phyloP scores from a whole-genome alignment of 2,113 vertebrate species.

The Megaceryle maxima region DNA sequence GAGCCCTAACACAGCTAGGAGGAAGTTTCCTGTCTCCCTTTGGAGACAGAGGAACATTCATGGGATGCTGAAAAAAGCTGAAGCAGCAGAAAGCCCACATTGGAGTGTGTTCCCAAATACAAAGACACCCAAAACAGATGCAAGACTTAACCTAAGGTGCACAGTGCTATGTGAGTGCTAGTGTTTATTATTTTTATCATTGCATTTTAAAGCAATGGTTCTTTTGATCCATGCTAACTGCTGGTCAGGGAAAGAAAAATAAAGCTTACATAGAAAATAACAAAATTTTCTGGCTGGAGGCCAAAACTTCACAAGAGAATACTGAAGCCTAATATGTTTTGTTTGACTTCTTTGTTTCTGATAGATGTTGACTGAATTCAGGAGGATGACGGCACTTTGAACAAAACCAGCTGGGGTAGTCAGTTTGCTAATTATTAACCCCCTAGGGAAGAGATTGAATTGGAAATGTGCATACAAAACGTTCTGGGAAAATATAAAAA shows the following conservation, averaged over 20 bases:
- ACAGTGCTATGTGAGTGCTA: not conserved
- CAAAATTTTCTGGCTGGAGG: constrained; percentile 30
- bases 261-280: constrained; percentile 46
- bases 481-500: not conserved
- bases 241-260: constrained; percentile 35
- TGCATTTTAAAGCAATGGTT: constrained; percentile 11
- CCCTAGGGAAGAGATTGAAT: constrained; percentile 10
- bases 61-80: not conserved
- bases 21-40: not conserved
- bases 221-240: constrained; percentile 24
- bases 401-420: constrained; percentile 40
- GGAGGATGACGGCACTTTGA: constrained; percentile 48
- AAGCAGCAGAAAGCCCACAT: not conserved
- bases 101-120: not conserved
- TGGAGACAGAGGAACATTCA: not conserved
- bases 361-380: constrained; percentile 56
- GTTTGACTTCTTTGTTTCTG: constrained; percentile 64
- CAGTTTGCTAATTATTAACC: constrained; percentile 58
- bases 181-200: constrained; percentile 18
- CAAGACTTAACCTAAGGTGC: not conserved
- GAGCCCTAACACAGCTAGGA: not conserved
- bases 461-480: constrained; percentile 39
- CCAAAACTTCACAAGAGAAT: constrained; percentile 35
- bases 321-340: constrained; percentile 51
- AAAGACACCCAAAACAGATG: not conserved